Percentiles rank a stretch among this genome's conserved stretches.
phyloP scores from a whole-genome alignment of 2,797 vertebrate species.

The Pristis pectinata region DNA sequence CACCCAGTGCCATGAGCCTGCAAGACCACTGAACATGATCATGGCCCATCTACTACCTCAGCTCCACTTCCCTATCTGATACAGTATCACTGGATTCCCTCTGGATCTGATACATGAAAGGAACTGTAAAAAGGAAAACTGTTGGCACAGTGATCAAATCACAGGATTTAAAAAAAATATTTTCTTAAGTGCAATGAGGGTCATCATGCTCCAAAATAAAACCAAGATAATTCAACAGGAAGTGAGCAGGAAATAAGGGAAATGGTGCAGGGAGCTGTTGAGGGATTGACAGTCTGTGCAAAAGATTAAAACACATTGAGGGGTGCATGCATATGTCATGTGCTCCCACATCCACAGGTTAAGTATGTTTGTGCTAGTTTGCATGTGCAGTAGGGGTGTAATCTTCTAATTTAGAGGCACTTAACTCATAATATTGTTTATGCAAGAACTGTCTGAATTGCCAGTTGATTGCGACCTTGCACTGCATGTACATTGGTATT shows the following conservation, averaged over 20 bases:
- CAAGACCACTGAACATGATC: no score
- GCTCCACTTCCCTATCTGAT: no score
- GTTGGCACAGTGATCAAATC: not conserved
- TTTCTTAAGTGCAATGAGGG: not conserved
- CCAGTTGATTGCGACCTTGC: not conserved
- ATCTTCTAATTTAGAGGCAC: not conserved
- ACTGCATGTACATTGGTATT: not conserved
- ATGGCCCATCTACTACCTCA: no score
- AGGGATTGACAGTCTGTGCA: no score
- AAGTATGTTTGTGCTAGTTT: no score
- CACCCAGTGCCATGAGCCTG: no score
- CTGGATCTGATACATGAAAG: no score
- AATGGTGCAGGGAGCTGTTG: not conserved
- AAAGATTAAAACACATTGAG: no score
- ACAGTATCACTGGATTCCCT: no score
- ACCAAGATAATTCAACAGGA: not conserved
- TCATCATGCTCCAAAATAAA: not conserved
- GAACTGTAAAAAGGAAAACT: not conserved
- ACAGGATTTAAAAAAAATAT: not conserved
- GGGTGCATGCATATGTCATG: no score
- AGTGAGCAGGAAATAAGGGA: not conserved
- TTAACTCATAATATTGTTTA: not conserved
- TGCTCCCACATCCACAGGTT: no score
- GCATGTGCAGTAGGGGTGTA: no score
- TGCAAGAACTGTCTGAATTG: not conserved